These are phyloP conservation scores for Agonopterix alstromeriana DNA, from an alignment of 2,888 invertebrate species.

Conservation along the genomic window DNA sequence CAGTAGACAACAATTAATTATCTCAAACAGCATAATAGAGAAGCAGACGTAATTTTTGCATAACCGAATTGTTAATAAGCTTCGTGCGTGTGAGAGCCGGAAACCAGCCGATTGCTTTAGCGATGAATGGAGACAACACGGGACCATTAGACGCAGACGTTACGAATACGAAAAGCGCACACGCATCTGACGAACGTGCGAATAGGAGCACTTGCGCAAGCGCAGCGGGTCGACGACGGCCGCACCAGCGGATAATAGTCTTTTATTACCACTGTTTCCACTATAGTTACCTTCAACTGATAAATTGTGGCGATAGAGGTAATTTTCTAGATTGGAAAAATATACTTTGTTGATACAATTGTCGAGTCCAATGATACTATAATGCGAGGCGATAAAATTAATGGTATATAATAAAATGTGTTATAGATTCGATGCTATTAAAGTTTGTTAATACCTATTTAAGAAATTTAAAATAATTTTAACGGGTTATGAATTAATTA, in stretches of 20 bases:
- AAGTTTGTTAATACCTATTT: too few species aligned
- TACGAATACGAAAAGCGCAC: constrained; percentile 19
- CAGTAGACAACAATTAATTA: constrained; percentile 27
- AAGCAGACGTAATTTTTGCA: constrained; percentile 50
- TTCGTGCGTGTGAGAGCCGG: constrained; percentile 32
- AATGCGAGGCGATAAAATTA: background rate
- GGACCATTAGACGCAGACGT: constrained; percentile 18
- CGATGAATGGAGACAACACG: constrained; percentile 16
- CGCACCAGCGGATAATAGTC: constrained; percentile 24
- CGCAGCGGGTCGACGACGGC: constrained; percentile 21
- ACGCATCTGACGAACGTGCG: constrained; percentile 45
- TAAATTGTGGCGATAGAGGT: constrained; percentile 37
- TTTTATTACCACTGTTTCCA: constrained; percentile 37
- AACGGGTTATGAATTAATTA: too few species aligned
- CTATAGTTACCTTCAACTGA: constrained; percentile 24
- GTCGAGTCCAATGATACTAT: background rate
- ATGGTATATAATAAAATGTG: background rate
- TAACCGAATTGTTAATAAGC: constrained; percentile 28
- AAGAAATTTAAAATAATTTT: too few species aligned
- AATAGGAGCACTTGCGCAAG: constrained; percentile 65
- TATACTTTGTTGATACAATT: constrained; percentile 7
- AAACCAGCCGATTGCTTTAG: constrained; percentile 18
- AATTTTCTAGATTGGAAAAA: constrained; percentile 11
- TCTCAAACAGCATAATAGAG: constrained; percentile 9
- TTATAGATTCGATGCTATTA: too few species aligned